Percentiles rank a stretch among this genome's conserved stretches.
Conservation (phyloP, 1,140 invertebrate species). For the Cydia strobilella region DNA sequence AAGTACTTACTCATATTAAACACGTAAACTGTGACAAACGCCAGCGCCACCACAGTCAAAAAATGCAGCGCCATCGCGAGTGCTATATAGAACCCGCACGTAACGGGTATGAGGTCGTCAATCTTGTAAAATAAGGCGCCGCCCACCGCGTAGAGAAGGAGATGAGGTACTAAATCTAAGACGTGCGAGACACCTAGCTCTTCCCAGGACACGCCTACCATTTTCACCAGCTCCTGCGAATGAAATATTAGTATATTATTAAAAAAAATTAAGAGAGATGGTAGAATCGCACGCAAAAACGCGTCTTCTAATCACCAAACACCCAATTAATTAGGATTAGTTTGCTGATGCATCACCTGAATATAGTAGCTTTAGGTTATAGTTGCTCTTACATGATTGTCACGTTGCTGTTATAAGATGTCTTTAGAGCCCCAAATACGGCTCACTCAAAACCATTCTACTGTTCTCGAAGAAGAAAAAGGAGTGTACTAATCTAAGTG, state of each 20-base stretch:
- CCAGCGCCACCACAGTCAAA: slow-evolving; percentile 48
- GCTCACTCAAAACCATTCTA: too few relatives aligned
- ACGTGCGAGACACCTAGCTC: slow-evolving; percentile 51
- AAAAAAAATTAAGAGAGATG: too few relatives aligned
- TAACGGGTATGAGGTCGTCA: slow-evolving; percentile 38
- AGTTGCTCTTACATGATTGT: too few relatives aligned
- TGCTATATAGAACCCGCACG: slow-evolving; percentile 47
- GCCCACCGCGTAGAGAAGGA: slow-evolving; percentile 49
- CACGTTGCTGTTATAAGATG: too few relatives aligned
- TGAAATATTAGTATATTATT: background rate
- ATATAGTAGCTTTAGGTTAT: too few relatives aligned
- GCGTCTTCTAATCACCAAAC: too few relatives aligned
- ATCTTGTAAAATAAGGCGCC: slow-evolving; percentile 45
- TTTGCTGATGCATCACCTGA: too few relatives aligned
- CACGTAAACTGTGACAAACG: slow-evolving; percentile 54
- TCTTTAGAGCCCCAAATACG: too few relatives aligned
- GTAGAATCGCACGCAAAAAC: too few relatives aligned
- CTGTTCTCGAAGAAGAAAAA: too few relatives aligned
- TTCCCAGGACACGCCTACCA: slow-evolving; percentile 57
- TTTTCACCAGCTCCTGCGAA: slow-evolving; percentile 63
- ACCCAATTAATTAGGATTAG: too few relatives aligned
- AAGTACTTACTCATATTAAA: slow-evolving; percentile 57
- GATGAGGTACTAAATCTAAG: slow-evolving; percentile 52
- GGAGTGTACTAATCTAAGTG: too few relatives aligned
- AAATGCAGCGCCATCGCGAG: slow-evolving; percentile 53